Percentiles rank a stretch among this genome's conserved stretches.
Evolutionary conservation across 2,113 vertebrate genomes (phyloP).

Genomic region (Oreotragus oreotragus): DNA sequence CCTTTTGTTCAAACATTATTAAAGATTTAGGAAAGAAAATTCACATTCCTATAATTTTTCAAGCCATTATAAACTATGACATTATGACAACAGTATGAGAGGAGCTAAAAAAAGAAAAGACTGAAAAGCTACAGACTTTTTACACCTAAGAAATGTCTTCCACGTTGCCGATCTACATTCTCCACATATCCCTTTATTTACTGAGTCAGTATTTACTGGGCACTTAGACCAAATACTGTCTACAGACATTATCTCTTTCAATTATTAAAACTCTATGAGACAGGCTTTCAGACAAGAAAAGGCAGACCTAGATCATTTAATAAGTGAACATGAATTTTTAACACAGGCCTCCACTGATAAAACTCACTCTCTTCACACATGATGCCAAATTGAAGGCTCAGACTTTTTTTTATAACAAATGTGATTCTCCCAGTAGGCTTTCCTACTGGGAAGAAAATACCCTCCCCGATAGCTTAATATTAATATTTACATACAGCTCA

Average conservation of each 20-base stretch:
- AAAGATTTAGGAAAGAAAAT: neutral
- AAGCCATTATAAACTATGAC: neutral
- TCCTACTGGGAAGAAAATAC: neutral
- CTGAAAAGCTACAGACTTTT: neutral
- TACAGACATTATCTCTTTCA: neutral
- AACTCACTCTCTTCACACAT: neutral
- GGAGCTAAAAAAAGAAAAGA: neutral
- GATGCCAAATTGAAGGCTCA: neutral
- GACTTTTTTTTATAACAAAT: neutral
- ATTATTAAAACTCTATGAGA: neutral
- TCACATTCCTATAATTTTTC: neutral
- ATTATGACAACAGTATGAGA: neutral
- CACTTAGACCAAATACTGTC: neutral
- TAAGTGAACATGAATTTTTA: neutral
- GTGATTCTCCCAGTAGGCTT: neutral
- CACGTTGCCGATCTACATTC: neutral
- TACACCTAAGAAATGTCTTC: neutral
- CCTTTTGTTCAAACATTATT: neutral
- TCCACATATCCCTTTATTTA: neutral
- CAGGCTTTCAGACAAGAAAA: neutral
- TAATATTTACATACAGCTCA: neutral
- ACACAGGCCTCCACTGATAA: neutral
- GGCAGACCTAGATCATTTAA: neutral
- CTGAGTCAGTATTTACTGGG: neutral
- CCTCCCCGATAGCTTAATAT: neutral